Percentiles rank a stretch among this genome's conserved stretches.
Evolutionary conservation across 2,888 invertebrate species (phyloP).

Genomic region (Petrolisthes cinctipes): DNA sequence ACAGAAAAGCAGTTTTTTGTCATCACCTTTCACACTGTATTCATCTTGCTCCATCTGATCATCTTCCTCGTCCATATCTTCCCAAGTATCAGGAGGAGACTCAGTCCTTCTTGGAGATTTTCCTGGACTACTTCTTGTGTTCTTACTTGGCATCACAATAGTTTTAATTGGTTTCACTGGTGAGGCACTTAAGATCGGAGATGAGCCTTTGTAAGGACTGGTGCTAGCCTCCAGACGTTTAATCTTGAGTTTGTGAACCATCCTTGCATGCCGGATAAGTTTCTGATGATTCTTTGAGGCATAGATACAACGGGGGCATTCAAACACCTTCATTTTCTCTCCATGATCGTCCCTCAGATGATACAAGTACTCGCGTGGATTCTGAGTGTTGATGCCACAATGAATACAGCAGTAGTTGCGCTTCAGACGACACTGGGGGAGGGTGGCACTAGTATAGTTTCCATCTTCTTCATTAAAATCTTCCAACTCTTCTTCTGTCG

Average conservation of each 20-base stretch:
- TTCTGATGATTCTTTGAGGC: constrained; percentile 91
- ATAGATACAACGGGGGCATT: constrained; percentile 88
- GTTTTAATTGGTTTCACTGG: constrained; percentile 34
- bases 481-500: constrained; percentile 18
- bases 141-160: constrained; percentile 42
- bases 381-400: constrained; percentile 85
- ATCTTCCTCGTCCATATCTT: constrained; percentile 66
- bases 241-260: constrained; percentile 74
- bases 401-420: constrained; percentile 84
- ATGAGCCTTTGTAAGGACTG: constrained; percentile 49
- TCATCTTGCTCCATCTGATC: constrained; percentile 33
- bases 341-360: constrained; percentile 86
- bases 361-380: constrained; percentile 84
- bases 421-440: constrained; percentile 85
- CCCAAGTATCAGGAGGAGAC: constrained; percentile 66
- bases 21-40: constrained; percentile 36
- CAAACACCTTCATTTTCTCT: constrained; percentile 82
- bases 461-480: constrained; percentile 38
- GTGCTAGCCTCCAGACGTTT: constrained; percentile 41
- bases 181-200: constrained; percentile 17
- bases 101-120: constrained; percentile 60
- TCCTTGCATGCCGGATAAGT: constrained; percentile 83
- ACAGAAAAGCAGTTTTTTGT: constrained; percentile 68
- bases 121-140: constrained; percentile 68
- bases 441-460: constrained; percentile 62